Conservation (phyloP, 2,797 vertebrate genomes). For the Pelobates cultripes region DNA sequence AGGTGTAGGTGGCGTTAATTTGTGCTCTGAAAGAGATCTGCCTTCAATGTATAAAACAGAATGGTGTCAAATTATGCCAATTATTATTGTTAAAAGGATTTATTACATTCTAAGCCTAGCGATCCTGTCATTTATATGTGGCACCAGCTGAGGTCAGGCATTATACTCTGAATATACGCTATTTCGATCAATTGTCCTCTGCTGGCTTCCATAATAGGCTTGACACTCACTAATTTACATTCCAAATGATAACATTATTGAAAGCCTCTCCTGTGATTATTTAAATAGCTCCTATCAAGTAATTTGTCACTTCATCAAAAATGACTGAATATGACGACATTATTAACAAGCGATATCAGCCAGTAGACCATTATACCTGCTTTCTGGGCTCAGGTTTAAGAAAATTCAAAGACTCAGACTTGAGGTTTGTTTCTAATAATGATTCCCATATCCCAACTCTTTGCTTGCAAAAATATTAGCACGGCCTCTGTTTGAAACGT, state of each 20-base stretch:
- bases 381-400: too few species aligned
- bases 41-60: too few species aligned
- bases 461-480: too few species aligned
- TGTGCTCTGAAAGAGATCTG: too few species aligned
- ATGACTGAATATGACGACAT: not conserved
- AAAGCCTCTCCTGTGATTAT: slow-evolving; percentile 4
- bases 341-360: not conserved
- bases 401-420: too few species aligned
- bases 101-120: not conserved
- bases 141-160: not conserved
- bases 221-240: slow-evolving; percentile 3
- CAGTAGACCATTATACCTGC: not conserved
- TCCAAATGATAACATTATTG: slow-evolving; percentile 5
- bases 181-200: not conserved
- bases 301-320: not conserved
- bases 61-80: too few species aligned
- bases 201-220: not conserved
- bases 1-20: too few species aligned
- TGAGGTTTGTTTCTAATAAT: too few species aligned
- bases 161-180: not conserved
- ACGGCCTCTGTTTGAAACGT: too few species aligned
- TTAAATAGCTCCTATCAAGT: not conserved
- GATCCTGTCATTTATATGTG: not conserved
- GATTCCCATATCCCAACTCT: too few species aligned
- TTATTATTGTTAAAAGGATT: not conserved